Evolutionary conservation across 1,140 invertebrate genomes (phyloP).

Genomic region (Nixonia krombeini): DNA sequence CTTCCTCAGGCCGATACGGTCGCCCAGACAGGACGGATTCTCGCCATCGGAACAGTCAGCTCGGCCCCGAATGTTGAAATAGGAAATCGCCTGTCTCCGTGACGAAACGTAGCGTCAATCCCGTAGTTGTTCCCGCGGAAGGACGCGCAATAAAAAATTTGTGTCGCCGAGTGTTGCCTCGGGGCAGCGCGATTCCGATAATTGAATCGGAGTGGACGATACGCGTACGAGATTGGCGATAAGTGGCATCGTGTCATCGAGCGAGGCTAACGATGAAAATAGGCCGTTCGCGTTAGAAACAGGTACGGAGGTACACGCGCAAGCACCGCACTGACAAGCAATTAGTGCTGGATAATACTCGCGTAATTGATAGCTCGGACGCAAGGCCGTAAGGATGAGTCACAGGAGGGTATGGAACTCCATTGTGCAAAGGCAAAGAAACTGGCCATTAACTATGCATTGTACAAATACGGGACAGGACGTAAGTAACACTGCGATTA

Average conservation of each 20-base stretch:
- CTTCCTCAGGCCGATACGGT: background rate
- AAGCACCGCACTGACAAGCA: conserved; percentile 2
- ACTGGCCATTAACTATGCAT: conserved; percentile 30
- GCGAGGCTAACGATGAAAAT: no score
- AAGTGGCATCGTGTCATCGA: background rate
- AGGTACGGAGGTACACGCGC: no score
- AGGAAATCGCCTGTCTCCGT: background rate
- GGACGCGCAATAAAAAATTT: no score
- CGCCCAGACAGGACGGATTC: background rate
- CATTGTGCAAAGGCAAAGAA: conserved; percentile 65
- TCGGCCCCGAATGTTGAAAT: conserved; percentile 53
- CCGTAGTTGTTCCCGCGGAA: no score
- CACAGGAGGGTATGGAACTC: conserved; percentile 69
- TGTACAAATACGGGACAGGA: no score
- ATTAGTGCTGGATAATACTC: conserved; percentile 20
- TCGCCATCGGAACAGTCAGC: conserved; percentile 21
- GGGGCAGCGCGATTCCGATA: no score
- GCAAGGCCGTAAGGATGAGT: conserved; percentile 55
- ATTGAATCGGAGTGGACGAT: no score
- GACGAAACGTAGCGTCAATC: background rate
- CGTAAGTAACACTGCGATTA: no score
- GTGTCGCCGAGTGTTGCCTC: no score
- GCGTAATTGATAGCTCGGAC: conserved; percentile 11
- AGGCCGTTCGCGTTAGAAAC: no score
- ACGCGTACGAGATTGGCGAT: no score